Percentiles rank a stretch among this genome's conserved stretches.
Evolutionary conservation across 2,888 invertebrate species (phyloP).

Genomic region (Poecilobothrus nobilitatus): DNA sequence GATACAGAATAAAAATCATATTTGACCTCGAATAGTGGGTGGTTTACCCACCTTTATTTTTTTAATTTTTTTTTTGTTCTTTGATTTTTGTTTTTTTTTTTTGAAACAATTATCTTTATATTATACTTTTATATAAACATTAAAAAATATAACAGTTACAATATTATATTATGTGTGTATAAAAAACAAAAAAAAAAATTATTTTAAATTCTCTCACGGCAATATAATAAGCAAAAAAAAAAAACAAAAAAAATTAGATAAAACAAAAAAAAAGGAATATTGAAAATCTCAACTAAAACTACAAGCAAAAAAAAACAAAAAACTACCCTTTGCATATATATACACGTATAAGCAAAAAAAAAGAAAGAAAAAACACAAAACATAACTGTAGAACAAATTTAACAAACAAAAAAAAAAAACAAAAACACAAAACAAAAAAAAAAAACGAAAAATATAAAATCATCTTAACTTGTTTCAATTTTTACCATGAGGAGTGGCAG

Average conservation of each 20-base stretch:
- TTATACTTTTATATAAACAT: neutral
- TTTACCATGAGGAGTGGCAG: constrained; percentile 59
- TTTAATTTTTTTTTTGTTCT: neutral
- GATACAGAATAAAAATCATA: neutral
- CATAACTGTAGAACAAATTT: neutral
- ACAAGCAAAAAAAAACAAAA: neutral
- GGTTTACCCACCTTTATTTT: neutral
- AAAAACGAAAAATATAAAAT: neutral
- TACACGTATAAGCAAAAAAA: neutral
- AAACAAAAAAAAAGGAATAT: neutral
- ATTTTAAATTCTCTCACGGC: neutral
- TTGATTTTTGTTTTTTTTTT: neutral
- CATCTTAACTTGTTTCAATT: constrained; percentile 4
- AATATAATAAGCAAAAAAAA: neutral
- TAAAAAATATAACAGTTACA: neutral
- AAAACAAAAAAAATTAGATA: no score
- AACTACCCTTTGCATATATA: neutral
- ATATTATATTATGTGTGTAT: neutral
- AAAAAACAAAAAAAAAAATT: no score
- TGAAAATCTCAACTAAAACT: neutral
- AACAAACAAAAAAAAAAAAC: neutral
- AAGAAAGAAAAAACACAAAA: neutral
- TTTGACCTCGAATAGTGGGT: constrained; percentile 4
- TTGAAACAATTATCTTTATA: neutral
- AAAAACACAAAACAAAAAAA: neutral